Conservation (phyloP, 30 jellyfish, hydroid and myxozoan species). For the Catostylus mosaicus region DNA sequence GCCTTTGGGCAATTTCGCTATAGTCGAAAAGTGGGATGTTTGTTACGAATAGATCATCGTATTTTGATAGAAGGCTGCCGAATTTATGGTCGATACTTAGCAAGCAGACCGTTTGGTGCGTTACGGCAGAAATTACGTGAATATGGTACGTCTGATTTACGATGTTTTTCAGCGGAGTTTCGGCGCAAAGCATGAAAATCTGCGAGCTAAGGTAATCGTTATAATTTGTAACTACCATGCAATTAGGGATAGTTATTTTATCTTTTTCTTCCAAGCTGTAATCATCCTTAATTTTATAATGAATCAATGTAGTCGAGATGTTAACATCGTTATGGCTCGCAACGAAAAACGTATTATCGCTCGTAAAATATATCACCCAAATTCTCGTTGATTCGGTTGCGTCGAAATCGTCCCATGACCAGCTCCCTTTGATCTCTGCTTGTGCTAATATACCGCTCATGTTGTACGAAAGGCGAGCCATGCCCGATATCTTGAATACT, state of each 20-base stretch:
- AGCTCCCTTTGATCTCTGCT: slow-evolving; percentile 97
- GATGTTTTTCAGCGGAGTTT: slow-evolving; percentile 85
- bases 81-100: slow-evolving; percentile 91
- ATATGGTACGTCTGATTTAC: slow-evolving; percentile 94
- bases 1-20: slow-evolving; percentile 90
- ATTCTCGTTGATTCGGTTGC: slow-evolving; percentile 97
- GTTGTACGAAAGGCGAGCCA: slow-evolving; percentile 91
- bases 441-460: slow-evolving; percentile 97
- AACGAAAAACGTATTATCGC: slow-evolving; percentile 73
- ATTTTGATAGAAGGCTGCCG: slow-evolving; percentile 94
- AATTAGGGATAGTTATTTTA: slow-evolving; percentile 62
- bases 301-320: slow-evolving; percentile 77
- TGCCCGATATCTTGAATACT: slow-evolving; percentile 81
- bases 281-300: slow-evolving; percentile 79
- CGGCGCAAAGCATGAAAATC: slow-evolving; percentile 92
- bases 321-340: slow-evolving; percentile 90
- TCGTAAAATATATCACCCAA: slow-evolving; percentile 93
- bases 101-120: slow-evolving; percentile 69
- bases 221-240: slow-evolving; percentile 88
- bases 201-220: slow-evolving; percentile 92
- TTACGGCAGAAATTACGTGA: slow-evolving; percentile 54
- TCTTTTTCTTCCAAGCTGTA: slow-evolving; percentile 79
- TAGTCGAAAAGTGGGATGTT: slow-evolving; percentile 95
- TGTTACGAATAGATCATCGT: slow-evolving; percentile 94
- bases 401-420: slow-evolving; percentile 98